Percentiles rank a stretch among this genome's conserved stretches.
Evolutionary conservation across 2,797 vertebrate genomes (phyloP).

Genomic region (Coluber constrictor): DNA sequence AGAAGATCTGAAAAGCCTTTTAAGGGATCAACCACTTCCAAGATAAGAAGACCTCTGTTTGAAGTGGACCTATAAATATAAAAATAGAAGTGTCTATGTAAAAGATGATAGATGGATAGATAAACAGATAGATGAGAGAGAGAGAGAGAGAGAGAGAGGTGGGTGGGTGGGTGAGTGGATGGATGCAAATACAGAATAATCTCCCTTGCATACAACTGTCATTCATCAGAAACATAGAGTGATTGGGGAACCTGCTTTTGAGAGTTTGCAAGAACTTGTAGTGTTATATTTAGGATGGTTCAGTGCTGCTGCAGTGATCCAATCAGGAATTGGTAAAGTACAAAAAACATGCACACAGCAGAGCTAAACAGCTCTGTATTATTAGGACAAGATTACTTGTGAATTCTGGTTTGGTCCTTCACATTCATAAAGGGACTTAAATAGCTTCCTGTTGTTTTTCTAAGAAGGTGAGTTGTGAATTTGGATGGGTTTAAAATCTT

Average conservation of each 20-base stretch:
- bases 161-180: background rate
- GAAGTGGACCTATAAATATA: background rate
- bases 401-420: background rate
- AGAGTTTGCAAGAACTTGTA: background rate
- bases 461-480: background rate
- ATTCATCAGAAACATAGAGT: background rate
- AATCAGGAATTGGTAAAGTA: background rate
- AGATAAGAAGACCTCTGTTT: fast-evolving
- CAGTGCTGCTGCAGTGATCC: background rate
- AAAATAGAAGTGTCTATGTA: background rate
- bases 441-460: background rate
- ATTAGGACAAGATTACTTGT: background rate
- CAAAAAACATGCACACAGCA: background rate
- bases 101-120: background rate
- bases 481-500: background rate
- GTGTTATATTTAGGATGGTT: background rate
- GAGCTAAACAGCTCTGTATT: no score
- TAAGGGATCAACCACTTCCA: fast-evolving
- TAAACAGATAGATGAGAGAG: background rate
- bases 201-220: background rate
- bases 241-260: background rate
- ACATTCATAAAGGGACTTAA: background rate
- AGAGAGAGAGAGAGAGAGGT: background rate
- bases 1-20: background rate
- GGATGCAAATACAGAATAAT: background rate